Conservation (phyloP, 2,888 invertebrate species). For the Cheilosia pagana region DNA sequence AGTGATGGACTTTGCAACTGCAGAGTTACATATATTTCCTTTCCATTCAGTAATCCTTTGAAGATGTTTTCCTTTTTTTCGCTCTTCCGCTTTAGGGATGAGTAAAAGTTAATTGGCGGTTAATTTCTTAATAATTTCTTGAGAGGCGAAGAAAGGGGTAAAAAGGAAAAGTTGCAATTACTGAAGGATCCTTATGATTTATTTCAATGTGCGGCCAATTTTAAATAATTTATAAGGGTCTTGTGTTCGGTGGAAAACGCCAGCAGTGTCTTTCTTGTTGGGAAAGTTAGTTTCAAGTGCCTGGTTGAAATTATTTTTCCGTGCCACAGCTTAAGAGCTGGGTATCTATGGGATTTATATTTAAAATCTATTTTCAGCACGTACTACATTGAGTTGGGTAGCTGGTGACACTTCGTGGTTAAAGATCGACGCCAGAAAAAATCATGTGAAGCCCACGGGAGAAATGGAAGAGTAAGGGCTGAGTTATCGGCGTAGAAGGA, state of each 20-base stretch:
- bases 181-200: constrained; percentile 49
- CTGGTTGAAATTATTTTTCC: neutral
- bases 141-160: neutral
- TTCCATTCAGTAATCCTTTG: neutral
- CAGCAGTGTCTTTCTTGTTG: constrained; percentile 10
- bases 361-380: too few relatives aligned
- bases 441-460: too few relatives aligned
- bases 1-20: neutral
- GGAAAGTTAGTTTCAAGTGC: constrained; percentile 5
- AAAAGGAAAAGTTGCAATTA: constrained; percentile 12
- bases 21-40: constrained; percentile 2
- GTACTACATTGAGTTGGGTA: neutral
- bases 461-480: too few relatives aligned
- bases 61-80: neutral
- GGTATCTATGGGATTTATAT: too few relatives aligned
- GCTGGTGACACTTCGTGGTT: neutral
- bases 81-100: constrained; percentile 1
- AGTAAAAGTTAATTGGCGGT: constrained; percentile 42
- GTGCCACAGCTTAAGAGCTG: neutral
- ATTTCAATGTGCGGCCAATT: constrained; percentile 57
- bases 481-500: too few relatives aligned
- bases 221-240: constrained; percentile 48
- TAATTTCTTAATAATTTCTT: constrained; percentile 35
- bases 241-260: neutral
- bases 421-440: neutral